Percentiles rank a stretch among this genome's conserved stretches.
phyloP scores from a whole-genome alignment of 1,140 invertebrate species.

The Brachionus plicatilis region DNA sequence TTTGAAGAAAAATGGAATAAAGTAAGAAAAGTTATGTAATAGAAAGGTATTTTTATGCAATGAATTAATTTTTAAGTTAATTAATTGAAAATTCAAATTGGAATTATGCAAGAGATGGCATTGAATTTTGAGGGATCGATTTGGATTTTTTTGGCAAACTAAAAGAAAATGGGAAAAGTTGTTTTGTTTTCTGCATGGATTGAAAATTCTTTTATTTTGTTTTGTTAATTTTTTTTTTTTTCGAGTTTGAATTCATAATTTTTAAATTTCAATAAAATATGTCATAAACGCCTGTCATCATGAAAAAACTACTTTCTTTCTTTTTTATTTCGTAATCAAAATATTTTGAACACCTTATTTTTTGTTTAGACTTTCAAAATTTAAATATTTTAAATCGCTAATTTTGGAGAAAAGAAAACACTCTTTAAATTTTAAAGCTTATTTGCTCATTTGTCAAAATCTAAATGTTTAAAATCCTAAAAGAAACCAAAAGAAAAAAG shows the following conservation, averaged over 20 bases:
- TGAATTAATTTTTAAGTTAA: slow-evolving; percentile 3
- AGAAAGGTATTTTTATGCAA: not conserved
- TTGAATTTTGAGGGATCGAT: not conserved
- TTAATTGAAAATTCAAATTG: not conserved
- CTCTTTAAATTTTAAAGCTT: no score
- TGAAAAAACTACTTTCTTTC: not conserved
- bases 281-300: not conserved
- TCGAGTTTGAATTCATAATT: not conserved
- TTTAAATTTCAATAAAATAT: not conserved
- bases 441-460: no score
- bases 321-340: not conserved
- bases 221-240: not conserved
- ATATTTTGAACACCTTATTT: not conserved
- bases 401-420: no score
- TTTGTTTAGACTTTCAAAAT: no score
- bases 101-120: not conserved
- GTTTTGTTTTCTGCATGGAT: not conserved
- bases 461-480: no score
- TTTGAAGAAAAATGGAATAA: not conserved
- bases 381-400: no score
- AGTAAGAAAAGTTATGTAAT: not conserved
- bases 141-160: not conserved
- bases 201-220: not conserved
- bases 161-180: not conserved
- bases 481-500: no score